Base-by-base conservation (phyloP, 2,113 vertebrate species). In the Scytalopus superciliaris region DNA sequence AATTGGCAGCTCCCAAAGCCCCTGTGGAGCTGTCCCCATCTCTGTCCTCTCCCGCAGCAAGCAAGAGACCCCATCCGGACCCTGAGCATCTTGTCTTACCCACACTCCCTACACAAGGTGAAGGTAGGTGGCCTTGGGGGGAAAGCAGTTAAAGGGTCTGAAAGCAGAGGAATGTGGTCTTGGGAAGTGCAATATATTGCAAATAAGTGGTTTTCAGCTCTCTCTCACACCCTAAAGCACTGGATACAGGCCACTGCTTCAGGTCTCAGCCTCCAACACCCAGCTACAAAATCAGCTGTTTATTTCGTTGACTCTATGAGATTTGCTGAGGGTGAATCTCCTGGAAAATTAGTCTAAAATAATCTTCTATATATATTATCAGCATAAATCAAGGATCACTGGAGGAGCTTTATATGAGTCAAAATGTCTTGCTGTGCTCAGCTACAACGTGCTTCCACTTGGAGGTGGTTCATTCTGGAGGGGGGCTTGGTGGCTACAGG, bases 61-160 rank as follows among this genome's bases (percentile, higher is more conserved):
- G 92, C 96, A 55, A 89, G 97, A 42, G 98, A 98, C 68, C 80
- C 81, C 83, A 59, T 98, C 86, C 94, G 81, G 77, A 98, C 59
- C 47, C 59, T 97, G 56, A 98, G 97, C 85, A 98, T 98, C 91
- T 68, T 98, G 89, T 97, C 97, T 8, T 16, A 95, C 2, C 93
- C 94, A 0, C 79, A 94, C 24, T 97, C 90, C 14, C 91, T 98
- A 10, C 82, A 96, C 67, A 95, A 59, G 35, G 52, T 97, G 3
- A 93, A 97, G 95, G 98, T 98, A 97, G 55, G 97, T 87, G 35
- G 13, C 16, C 55, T 72, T 28, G 76, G 5, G 31, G 68, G n/a
- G 27, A 37, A 37, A 52, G 33, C 25, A 57, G 33, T 12, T 18
- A 7, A 9, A 19, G 68, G 30, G 35, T 7, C 19, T 37, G 7